Base-by-base conservation (phyloP, 2,888 invertebrate species). In the Theretra japonica region DNA sequence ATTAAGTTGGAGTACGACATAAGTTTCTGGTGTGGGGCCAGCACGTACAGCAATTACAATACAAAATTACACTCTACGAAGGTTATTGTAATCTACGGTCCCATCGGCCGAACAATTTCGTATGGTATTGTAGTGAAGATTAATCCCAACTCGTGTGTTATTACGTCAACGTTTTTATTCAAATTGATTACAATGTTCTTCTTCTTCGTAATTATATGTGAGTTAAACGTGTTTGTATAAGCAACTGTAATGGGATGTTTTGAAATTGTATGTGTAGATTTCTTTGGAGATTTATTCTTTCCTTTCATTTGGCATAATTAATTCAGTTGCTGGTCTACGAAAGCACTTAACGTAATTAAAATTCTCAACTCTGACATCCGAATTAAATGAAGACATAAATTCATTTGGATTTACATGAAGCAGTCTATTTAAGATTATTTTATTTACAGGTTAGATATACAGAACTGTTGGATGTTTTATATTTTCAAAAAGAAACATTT, bases 161-260 rank as follows among this genome's bases (percentile, higher is more conserved):
- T 21, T 15, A 65, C 11, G 65, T 65, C 41, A 41, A 15, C 21
- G 48, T 48, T 65, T 65, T 62, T 62, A 41, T 48, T 65, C 5
- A 23, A 65, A 23, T 65, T 65, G 23, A 48, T 48, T 17, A 48
- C 17, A 48, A 65, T 65, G 65, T 65, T 65, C 62, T 62, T 62
- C 21, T n/a, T 41, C 41, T 15, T 4, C 23, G 41, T 41, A n/a
- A 17, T 23, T 23, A 15, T 25, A 21, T 65, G 48, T 11, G 41
- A 23, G 65, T 19, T 65, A 41, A 65, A 48, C 23, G 17, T 33
- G 65, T 65, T 65, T 65, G 17, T 48, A 41, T 41, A 62, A 33
- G 17, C 48, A 65, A 48, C 17, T 17, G 41, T 48, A 48, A 65
- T 65, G 23, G 41, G 21, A 60, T 23, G 41, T 48, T 65, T 23